Evolutionary conservation across 2,113 vertebrate genomes (phyloP).

Genomic region (Platysternon megacephalum): DNA sequence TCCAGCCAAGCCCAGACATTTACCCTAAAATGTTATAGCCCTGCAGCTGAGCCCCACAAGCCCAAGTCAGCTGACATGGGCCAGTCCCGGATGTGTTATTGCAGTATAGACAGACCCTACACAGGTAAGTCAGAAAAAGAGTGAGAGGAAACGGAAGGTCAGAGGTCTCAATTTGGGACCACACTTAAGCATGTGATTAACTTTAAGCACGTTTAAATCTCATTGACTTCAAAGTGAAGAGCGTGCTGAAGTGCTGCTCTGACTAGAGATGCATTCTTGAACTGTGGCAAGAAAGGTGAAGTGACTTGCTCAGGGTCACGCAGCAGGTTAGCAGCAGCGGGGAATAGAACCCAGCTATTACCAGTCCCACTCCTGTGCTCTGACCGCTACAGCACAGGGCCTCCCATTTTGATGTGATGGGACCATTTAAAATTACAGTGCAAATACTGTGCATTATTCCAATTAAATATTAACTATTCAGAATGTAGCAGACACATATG

Average conservation of each 20-base stretch:
- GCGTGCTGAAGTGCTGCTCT: not conserved
- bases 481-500: not conserved
- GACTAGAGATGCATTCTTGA: not conserved
- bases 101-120: not conserved
- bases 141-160: not conserved
- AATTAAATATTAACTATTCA: not conserved
- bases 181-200: not conserved
- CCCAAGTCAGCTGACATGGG: not conserved
- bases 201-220: not conserved
- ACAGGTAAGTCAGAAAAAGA: not conserved
- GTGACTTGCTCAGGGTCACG: not conserved
- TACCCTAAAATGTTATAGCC: not conserved
- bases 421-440: not conserved
- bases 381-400: not conserved
- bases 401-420: not conserved
- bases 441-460: not conserved
- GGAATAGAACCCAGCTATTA: not conserved
- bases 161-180: accelerated
- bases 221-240: not conserved
- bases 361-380: not conserved
- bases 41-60: not conserved
- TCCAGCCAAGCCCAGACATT: not conserved
- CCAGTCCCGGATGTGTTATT: not conserved
- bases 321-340: not conserved
- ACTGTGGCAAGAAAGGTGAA: not conserved